Base-by-base conservation (phyloP, 2,113 vertebrate genomes). In the Regulus satrapa region DNA sequence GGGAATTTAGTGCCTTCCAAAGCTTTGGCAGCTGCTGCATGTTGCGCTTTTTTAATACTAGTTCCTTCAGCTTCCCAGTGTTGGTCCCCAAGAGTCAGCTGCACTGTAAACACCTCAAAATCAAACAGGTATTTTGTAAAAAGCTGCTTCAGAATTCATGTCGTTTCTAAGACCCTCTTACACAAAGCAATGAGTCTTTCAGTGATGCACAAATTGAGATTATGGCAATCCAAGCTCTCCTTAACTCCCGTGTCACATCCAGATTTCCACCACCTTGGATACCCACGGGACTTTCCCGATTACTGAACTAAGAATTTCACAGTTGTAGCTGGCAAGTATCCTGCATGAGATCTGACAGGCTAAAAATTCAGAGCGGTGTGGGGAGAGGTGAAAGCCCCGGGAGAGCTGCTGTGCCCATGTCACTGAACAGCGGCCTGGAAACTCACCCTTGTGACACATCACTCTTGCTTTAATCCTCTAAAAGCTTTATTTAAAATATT, bases 21-120 rank as follows among this genome's bases (percentile, higher is more conserved):
- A 97, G 99, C 99, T 96, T 98, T 98, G 92, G 98, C 97, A 97
- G 99, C 99, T 95, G 99, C 98, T 7, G 98, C 98, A 71, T 99
- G 99, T 97, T 99, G 99, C 45, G 98, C 98, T 98, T 99, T 99
- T 98, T 99, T 99, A 97, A 99, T 99, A 98, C 98, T 99, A 96
- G 98, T 99, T 98, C 98, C 99, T 97, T 99, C 99, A 91, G 99
- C 98, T 96, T 99, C 98, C 98, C 99, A 99, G 49, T 98, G 97
- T 97, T 99, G 99, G 97, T 99, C 99, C 97, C 99, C 99, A 95
- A 99, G 98, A 56, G 98, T 98, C 95, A 99, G 98, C 90, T 98
- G 98, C 92, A 99, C 99, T 83, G 98, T 98, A 98, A 99, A 99
- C 93, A 99, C 98, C 99, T 99, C 96, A 74, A 71, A 69, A 85